phyloP scores from a whole-genome alignment of 2,113 vertebrate genomes.

The Otis tarda region DNA sequence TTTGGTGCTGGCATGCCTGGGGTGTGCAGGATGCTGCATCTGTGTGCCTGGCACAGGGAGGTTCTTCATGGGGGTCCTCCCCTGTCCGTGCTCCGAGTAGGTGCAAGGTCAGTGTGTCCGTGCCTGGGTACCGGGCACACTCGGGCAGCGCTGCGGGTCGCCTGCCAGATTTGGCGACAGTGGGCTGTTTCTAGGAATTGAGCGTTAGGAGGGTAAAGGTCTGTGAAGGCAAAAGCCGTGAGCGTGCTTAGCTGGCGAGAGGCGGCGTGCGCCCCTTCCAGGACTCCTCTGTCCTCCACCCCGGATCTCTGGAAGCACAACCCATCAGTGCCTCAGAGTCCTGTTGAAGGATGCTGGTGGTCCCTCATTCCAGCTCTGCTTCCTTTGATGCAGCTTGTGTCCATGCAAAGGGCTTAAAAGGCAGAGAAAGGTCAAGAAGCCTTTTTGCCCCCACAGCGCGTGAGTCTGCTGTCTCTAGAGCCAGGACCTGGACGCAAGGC shows the following conservation, averaged over 20 bases:
- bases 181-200: neutral
- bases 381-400: neutral
- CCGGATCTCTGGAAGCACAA: neutral
- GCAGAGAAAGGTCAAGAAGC: neutral
- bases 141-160: rapidly evolving
- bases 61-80: neutral
- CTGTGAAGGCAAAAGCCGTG: neutral
- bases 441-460: neutral
- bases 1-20: neutral
- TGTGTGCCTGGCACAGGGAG: rapidly evolving
- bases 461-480: neutral
- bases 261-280: neutral
- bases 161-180: neutral
- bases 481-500: neutral
- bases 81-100: rapidly evolving
- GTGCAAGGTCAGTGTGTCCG: neutral
- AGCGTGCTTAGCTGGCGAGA: neutral
- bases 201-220: neutral
- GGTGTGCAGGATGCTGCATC: neutral
- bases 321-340: rapidly evolving
- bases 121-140: neutral
- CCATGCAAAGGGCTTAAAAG: neutral
- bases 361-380: neutral
- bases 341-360: neutral
- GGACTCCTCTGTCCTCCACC: neutral